Conservation (phyloP, 1,140 invertebrate species). For the Drosophila dunni region DNA sequence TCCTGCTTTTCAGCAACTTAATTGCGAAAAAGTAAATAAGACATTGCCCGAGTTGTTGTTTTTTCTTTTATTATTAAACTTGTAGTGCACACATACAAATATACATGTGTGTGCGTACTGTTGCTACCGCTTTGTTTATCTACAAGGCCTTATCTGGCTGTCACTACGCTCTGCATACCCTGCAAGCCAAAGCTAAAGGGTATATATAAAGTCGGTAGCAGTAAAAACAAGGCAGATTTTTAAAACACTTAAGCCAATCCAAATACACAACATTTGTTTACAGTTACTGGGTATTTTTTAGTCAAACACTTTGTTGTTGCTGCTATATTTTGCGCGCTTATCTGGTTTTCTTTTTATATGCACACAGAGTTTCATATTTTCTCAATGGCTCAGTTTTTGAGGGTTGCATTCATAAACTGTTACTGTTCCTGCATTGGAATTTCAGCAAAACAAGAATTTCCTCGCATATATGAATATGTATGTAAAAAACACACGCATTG, state of each 20-base stretch:
- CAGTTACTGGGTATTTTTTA: conserved; percentile 17
- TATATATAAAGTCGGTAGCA: background rate
- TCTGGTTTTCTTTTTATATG: conserved; percentile 49
- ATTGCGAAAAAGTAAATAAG: conserved; percentile 55
- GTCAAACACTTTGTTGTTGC: conserved; percentile 13
- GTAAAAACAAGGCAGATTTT: background rate
- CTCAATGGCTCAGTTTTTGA: conserved; percentile 31
- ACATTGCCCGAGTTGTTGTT: conserved; percentile 46
- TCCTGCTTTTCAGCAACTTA: conserved; percentile 4
- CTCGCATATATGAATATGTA: conserved; percentile 23
- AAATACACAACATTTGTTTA: background rate
- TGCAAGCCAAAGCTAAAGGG: background rate
- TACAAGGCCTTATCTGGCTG: conserved; percentile 64
- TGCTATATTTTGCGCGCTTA: conserved; percentile 73
- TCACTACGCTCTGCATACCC: conserved; percentile 42
- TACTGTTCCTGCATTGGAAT: conserved; percentile 68
- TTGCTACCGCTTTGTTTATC: conserved; percentile 68
- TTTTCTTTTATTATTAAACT: conserved; percentile 61
- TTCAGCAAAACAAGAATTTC: conserved; percentile 49
- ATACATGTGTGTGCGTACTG: conserved; percentile 11
- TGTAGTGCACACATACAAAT: conserved; percentile 34
- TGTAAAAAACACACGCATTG: conserved; percentile 21
- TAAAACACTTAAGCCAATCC: background rate
- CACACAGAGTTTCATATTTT: conserved; percentile 61
- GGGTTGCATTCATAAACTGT: conserved; percentile 47